A percentile compares a stretch with the other conserved stretches of the same genome.
Conservation (phyloP, 2,797 vertebrate species). For the Acanthis flammea region DNA sequence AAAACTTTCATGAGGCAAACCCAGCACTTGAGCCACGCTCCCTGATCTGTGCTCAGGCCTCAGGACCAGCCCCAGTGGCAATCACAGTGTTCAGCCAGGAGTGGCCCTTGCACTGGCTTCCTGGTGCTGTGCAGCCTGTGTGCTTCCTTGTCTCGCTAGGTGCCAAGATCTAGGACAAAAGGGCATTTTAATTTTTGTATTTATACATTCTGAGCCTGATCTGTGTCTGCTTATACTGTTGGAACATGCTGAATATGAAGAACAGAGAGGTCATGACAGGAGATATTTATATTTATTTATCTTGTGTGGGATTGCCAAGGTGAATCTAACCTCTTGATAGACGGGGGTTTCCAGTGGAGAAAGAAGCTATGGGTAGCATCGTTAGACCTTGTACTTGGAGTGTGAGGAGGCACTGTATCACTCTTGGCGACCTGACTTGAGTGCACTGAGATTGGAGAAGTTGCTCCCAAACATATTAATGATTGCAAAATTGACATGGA, state of each 20-base stretch:
- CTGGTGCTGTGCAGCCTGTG: neutral
- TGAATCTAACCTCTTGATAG: slow-evolving; percentile 37
- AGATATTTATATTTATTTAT: slow-evolving; percentile 46
- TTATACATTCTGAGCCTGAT: slow-evolving; percentile 1
- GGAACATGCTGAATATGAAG: slow-evolving; percentile 34
- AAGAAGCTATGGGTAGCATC: neutral
- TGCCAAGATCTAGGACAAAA: slow-evolving; percentile 12
- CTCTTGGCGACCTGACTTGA: neutral
- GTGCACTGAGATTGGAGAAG: neutral
- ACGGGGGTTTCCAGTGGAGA: neutral
- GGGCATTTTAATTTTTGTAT: slow-evolving; percentile 22
- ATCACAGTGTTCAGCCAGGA: fast-evolving
- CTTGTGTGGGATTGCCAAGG: slow-evolving; percentile 9
- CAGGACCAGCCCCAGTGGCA: neutral
- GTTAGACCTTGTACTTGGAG: neutral
- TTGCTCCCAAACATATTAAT: neutral
- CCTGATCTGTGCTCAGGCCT: neutral
- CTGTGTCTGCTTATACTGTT: neutral
- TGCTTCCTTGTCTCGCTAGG: neutral
- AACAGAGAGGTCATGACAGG: neutral
- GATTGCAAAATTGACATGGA: neutral
- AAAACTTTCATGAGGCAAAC: slow-evolving; percentile 49
- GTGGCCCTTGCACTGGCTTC: neutral
- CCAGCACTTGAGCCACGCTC: neutral
- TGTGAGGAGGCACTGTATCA: neutral